These are phyloP conservation scores for Lamellibrachia satsuma DNA, from an alignment of 2,888 invertebrate species.

Conservation along the genomic window DNA sequence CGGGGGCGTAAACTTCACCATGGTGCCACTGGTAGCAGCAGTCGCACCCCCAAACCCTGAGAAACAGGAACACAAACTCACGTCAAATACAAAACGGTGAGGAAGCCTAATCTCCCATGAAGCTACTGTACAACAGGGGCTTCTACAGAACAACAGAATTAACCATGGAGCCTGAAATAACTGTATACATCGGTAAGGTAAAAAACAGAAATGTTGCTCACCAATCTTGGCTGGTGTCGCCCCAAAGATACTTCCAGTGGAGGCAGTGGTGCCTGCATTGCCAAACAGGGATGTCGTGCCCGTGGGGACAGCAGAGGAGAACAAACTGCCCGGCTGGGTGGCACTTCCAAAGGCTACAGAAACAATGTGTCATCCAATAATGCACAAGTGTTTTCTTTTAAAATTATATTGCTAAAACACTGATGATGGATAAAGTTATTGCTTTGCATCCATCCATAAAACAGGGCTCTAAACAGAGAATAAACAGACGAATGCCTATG, in stretches of 20 bases:
- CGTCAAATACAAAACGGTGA: background rate
- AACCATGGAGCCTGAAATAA: background rate
- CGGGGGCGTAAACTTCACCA: conserved; percentile 84
- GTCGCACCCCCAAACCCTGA: conserved; percentile 40
- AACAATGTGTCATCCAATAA: background rate
- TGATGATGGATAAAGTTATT: background rate
- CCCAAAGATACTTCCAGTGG: conserved; percentile 31
- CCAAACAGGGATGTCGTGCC: conserved; percentile 23
- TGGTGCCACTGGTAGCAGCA: conserved; percentile 47
- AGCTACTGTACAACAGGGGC: background rate
- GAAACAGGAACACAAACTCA: conserved; percentile 19
- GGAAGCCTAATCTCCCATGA: too few species aligned
- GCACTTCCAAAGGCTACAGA: conserved; percentile 3
- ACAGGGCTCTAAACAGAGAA: background rate
- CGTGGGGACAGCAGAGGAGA: conserved; percentile 26
- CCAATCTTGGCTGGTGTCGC: conserved; percentile 14
- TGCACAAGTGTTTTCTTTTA: background rate
- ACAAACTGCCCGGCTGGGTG: conserved; percentile 21
- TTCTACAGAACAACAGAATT: background rate
- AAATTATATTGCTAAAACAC: background rate
- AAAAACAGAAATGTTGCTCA: background rate
- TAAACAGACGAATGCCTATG: background rate
- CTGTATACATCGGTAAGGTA: background rate
- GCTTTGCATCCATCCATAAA: background rate
- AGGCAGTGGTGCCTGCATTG: background rate